phyloP scores from a whole-genome alignment of 1,140 invertebrate species.

The Drosophila lini region DNA sequence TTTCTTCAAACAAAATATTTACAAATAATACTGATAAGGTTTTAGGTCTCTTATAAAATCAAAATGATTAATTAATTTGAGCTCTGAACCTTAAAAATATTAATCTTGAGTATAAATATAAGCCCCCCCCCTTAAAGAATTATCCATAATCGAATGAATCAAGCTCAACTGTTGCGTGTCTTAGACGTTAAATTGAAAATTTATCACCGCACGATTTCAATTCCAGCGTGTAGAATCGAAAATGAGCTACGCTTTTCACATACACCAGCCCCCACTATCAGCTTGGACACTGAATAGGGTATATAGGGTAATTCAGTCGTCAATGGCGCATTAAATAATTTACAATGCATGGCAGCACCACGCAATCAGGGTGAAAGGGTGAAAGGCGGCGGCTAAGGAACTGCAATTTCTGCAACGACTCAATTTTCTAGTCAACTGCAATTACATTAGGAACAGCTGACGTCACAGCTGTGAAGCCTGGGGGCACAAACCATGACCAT shows the following conservation, averaged over 20 bases:
- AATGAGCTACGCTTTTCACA: constrained; percentile 24
- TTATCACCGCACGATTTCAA: constrained; percentile 38
- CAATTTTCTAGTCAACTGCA: constrained; percentile 25
- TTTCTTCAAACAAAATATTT: not conserved
- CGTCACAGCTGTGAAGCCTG: constrained; percentile 13
- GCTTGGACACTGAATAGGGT: constrained; percentile 5
- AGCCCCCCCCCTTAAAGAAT: not conserved
- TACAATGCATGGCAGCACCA: constrained; percentile 23
- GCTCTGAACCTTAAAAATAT: not conserved
- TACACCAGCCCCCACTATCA: constrained; percentile 29
- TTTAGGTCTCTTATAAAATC: not conserved
- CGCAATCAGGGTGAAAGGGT: constrained; percentile 29
- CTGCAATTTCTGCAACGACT: constrained; percentile 28
- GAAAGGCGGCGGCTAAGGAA: constrained; percentile 9
- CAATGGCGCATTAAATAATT: constrained; percentile 52
- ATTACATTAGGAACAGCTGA: constrained; percentile 38
- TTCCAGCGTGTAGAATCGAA: constrained; percentile 20
- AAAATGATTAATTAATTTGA: not conserved
- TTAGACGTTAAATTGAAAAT: constrained; percentile 34
- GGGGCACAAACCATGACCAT: constrained; percentile 24
- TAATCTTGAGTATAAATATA: not conserved
- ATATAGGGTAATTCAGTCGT: constrained; percentile 12
- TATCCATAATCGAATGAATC: not conserved
- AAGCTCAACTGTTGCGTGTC: constrained; percentile 19
- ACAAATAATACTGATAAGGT: constrained; percentile 2